Evolutionary conservation across 2,113 vertebrate genomes (phyloP).

Genomic region (Pogonocichla stellata): DNA sequence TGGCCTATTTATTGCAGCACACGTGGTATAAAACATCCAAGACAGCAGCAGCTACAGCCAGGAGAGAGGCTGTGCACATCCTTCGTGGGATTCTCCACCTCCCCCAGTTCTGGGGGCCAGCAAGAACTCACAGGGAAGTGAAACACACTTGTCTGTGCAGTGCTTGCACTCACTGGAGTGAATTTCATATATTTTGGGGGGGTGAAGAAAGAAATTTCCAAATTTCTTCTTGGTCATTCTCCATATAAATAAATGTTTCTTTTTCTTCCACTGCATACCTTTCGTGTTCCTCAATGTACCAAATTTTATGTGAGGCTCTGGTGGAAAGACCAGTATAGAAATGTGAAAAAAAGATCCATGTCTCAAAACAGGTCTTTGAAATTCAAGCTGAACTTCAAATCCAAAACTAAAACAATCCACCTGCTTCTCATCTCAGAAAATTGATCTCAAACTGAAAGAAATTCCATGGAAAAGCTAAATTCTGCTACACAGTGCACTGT

Average conservation of each 20-base stretch:
- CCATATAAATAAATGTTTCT: neutral
- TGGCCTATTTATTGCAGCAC: neutral
- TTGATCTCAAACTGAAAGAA: neutral
- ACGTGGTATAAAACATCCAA: accelerated
- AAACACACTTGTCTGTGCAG: neutral
- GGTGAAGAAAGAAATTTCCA: neutral
- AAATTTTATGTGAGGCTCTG: neutral
- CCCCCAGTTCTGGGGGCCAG: neutral
- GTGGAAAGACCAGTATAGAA: neutral
- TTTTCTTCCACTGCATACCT: neutral
- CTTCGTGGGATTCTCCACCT: neutral
- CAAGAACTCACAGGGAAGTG: neutral
- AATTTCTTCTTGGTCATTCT: neutral
- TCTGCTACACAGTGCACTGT: neutral
- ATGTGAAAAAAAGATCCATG: neutral
- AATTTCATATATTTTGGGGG: neutral
- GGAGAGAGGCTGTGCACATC: too few species aligned
- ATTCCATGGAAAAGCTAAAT: neutral
- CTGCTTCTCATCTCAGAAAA: neutral
- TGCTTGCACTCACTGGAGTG: accelerated
- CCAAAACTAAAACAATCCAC: neutral
- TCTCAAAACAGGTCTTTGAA: neutral
- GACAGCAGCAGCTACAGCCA: neutral
- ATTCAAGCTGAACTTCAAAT: neutral
- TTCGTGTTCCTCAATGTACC: neutral